These are phyloP conservation scores for Hanleya hanleyi DNA, from an alignment of 2,888 invertebrate genomes.

Conservation along the genomic window DNA sequence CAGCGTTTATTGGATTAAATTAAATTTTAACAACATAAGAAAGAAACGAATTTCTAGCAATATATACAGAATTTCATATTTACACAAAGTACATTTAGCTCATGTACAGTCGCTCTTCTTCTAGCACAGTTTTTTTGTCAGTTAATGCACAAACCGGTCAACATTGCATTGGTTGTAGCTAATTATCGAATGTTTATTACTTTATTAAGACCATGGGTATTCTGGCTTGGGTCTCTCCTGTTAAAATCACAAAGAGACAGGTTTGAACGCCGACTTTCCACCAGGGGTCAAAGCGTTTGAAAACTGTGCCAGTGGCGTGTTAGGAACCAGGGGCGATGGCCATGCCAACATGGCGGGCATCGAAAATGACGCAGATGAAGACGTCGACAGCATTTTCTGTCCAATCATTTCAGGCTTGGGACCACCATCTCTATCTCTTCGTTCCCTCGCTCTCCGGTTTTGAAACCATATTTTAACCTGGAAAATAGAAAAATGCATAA, in stretches of 20 bases:
- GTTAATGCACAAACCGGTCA: no score
- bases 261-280: slow-evolving; percentile 2
- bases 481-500: neutral
- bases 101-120: no score
- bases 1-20: no score
- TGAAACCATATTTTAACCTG: slow-evolving; percentile 8
- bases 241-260: neutral
- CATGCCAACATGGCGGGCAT: neutral
- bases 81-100: no score
- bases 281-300: neutral
- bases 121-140: no score
- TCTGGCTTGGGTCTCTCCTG: no score
- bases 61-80: no score
- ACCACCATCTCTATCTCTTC: neutral
- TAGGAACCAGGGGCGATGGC: neutral
- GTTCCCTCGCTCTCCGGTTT: neutral
- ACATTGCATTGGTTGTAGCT: no score
- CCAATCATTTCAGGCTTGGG: neutral
- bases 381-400: neutral
- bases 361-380: neutral
- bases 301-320: neutral
- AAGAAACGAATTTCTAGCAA: no score
- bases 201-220: no score
- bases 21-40: no score
- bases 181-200: no score